phyloP scores from a whole-genome alignment of 2,888 invertebrate genomes.

The Argyresthia goedartella region DNA sequence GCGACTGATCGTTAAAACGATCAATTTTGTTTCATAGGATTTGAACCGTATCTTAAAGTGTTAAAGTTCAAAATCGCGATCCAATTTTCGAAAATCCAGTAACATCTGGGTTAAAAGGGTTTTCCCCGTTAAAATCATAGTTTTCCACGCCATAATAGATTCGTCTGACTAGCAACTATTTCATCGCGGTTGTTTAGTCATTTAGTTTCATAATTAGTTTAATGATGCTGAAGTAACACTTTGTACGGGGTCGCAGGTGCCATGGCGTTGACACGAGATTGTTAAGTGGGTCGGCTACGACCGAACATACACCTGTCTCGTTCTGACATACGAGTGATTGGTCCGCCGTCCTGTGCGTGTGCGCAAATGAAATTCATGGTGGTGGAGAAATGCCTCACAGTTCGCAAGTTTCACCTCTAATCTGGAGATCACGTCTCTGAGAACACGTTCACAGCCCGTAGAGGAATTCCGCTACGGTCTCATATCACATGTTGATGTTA shows the following conservation, averaged over 20 bases:
- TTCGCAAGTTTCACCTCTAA: constrained; percentile 31
- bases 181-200: background rate
- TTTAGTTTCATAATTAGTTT: constrained; percentile 18
- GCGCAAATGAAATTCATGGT: constrained; percentile 20
- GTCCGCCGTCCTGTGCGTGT: constrained; percentile 18
- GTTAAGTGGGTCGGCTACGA: too few species aligned
- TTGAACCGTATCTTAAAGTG: too few species aligned
- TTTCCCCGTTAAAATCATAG: too few species aligned
- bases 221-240: constrained; percentile 21
- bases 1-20: too few species aligned
- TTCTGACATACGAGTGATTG: constrained; percentile 14
- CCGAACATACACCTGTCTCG: constrained; percentile 21
- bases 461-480: background rate
- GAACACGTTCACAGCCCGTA: background rate
- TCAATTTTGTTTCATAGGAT: too few species aligned
- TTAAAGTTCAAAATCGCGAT: too few species aligned
- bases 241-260: constrained; percentile 41
- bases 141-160: too few species aligned
- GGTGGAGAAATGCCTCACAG: constrained; percentile 26
- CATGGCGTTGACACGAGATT: constrained; percentile 18
- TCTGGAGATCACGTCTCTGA: constrained; percentile 23
- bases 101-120: too few species aligned
- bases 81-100: too few species aligned
- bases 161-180: background rate
- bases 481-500: too few species aligned